Base-by-base conservation (phyloP, 1,140 invertebrate genomes). In the Ceratitis capitata region DNA sequence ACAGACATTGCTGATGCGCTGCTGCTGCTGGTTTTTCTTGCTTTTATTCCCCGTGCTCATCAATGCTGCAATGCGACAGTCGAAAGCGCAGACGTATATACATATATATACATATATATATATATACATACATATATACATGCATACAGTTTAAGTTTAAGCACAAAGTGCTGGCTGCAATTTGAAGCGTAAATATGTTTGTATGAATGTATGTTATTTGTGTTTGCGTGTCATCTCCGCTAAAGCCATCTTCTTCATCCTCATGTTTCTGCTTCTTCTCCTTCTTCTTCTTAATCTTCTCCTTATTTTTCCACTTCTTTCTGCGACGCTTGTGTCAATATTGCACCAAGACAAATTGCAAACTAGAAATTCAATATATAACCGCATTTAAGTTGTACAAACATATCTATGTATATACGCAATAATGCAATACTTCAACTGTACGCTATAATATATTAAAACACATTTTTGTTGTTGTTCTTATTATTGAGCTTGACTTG, bases 301-400 rank as follows among this genome's bases (percentile, higher is more conserved):
- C n/a, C n/a, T n/a, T n/a, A n/a, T n/a, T n/a, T n/a, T n/a, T n/a
- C n/a, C n/a, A n/a, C n/a, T n/a, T n/a, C n/a, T n/a, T n/a, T n/a
- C n/a, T n/a, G n/a, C n/a, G n/a, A 6, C 1, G 29, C 61, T 69
- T 69, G 61, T 35, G 61, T 69, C 61, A 69, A 69, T 69, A 69
- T 69, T 39, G 14, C 61, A 16, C 32, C 61, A 69, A 69, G 61
- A 69, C 32, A 19, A 35, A 69, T 69, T 19, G 61, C 61, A 35
- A 69, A 69, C 61, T 69, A 39, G 61, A 69, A 69, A 69, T 39
- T 32, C 61, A 69, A 69, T 69, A 69, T 69, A 39, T 35, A 32
- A 64, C 26, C 4, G 35, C 26, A 16, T 9, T 29, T 12, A 26
- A 6, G 26, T 10, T 58, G 23, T 23, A 23, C 3, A 1, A 16